Base-by-base conservation (phyloP, 1,140 invertebrate species). In the Pemphigus obesinymphae region DNA sequence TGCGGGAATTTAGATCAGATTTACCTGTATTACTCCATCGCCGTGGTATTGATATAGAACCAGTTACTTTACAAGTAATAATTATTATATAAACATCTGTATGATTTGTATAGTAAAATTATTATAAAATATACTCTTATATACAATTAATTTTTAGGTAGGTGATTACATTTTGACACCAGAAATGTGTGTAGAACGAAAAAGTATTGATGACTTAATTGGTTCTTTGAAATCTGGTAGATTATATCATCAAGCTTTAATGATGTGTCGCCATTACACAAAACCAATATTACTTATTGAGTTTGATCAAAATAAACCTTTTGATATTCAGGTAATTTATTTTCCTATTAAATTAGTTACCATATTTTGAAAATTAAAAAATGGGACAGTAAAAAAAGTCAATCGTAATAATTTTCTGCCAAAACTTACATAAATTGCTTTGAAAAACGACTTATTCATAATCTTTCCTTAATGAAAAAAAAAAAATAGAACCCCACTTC, bases 81-180 rank as follows among this genome's bases (percentile, higher is more conserved):
- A 34, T 31, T 2, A 50, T 40, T 48, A 26, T 70, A 63, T 23
- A 26, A 70, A 45, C 23, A 72, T n/a, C n/a, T n/a, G n/a, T n/a
- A n/a, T n/a, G n/a, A n/a, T n/a, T n/a, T n/a, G n/a, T n/a, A n/a
- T n/a, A n/a, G n/a, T n/a, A n/a, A n/a, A n/a, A n/a, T n/a, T n/a
- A n/a, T n/a, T n/a, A n/a, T n/a, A n/a, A n/a, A n/a, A n/a, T 15
- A n/a, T 23, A 26, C 37, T 26, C 10, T 8, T 82, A 2, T 50
- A 48, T 53, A 3, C 17, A 55, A 31, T 78, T 48, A 75, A 76
- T 82, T 84, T 63, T 70, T 80, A 94, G 94, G 92, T 99, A 70
- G 97, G 97, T 1, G 98, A 99, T 88, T 99, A 99, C 86, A 97
- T 99, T 84, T 88, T 99, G 2, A 97, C 97, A 0, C 95, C 96